A percentile compares a stretch with the other conserved stretches of the same genome.
Evolutionary conservation across 2,113 vertebrate species (phyloP).

Genomic region (Nipponia nippon): DNA sequence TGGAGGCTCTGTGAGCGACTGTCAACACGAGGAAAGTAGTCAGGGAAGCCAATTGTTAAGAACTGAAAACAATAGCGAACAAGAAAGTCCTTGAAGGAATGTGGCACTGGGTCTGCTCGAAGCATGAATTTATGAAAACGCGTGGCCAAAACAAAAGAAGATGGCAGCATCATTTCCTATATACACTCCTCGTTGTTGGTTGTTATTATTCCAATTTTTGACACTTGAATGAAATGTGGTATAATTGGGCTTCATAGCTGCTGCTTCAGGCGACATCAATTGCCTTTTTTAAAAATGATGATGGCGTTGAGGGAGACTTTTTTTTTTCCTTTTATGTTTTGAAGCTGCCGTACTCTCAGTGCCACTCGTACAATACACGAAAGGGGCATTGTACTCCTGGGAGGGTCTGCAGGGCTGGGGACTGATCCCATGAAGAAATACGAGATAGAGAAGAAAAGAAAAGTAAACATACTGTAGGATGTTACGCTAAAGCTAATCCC

Average conservation of each 20-base stretch:
- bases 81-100: constrained; percentile 68
- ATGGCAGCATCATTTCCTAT: constrained; percentile 48
- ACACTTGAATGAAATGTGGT: constrained; percentile 73
- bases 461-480: constrained; percentile 15
- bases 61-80: constrained; percentile 35
- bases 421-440: constrained; percentile 56
- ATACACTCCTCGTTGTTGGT: constrained; percentile 30
- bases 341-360: constrained; percentile 49
- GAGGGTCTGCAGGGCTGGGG: constrained; percentile 29
- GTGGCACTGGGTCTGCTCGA: constrained; percentile 44
- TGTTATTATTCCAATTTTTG: constrained; percentile 72
- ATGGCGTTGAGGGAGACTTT: constrained; percentile 56
- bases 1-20: constrained; percentile 61
- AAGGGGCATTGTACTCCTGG: constrained; percentile 54
- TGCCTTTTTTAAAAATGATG: constrained; percentile 72
- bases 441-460: background rate
- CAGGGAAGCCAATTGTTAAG: constrained; percentile 33
- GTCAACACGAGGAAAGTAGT: constrained; percentile 59
- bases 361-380: constrained; percentile 24
- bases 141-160: constrained; percentile 64
- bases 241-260: constrained; percentile 68
- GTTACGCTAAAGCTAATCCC: constrained; percentile 7
- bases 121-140: constrained; percentile 65
- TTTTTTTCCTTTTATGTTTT: constrained; percentile 67
- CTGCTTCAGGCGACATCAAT: constrained; percentile 67